Evolutionary conservation across 2,888 invertebrate species (phyloP).

Genomic region (Torymus auratus): DNA sequence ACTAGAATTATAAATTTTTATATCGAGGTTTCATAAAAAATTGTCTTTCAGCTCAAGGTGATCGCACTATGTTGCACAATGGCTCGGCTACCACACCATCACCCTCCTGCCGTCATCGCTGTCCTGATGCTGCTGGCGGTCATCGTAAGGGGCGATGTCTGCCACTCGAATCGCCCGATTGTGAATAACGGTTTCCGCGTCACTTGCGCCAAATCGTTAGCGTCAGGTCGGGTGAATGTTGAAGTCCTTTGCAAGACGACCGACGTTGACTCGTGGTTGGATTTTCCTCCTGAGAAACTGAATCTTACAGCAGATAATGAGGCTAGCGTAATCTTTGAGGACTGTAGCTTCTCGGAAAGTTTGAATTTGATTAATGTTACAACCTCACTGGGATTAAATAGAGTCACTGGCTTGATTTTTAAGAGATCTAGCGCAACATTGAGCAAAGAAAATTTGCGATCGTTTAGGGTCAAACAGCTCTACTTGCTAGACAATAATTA

Average conservation of each 20-base stretch:
- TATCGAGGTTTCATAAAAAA: too few species aligned
- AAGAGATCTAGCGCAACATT: neutral
- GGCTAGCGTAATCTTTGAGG: neutral
- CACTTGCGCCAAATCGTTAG: neutral
- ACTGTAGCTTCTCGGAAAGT: slow-evolving; percentile 26
- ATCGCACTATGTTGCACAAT: slow-evolving; percentile 7
- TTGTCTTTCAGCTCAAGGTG: neutral
- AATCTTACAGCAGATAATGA: slow-evolving; percentile 1
- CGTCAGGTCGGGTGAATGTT: neutral
- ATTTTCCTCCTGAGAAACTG: slow-evolving; percentile 7
- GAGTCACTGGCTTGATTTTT: slow-evolving; percentile 17
- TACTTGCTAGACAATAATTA: neutral
- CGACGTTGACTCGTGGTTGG: neutral
- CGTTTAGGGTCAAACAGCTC: neutral
- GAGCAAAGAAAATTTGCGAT: neutral
- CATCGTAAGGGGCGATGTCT: neutral
- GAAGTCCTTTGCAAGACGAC: neutral
- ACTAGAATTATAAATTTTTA: too few species aligned
- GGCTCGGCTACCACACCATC: neutral
- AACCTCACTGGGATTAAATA: slow-evolving; percentile 15
- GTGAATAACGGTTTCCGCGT: neutral
- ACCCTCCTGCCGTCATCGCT: neutral
- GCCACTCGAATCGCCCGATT: neutral
- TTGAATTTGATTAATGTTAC: slow-evolving; percentile 30
- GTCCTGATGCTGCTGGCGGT: neutral